Evolutionary conservation across 1,140 invertebrate species (phyloP).

Genomic region (Druon quercuslanigerum): DNA sequence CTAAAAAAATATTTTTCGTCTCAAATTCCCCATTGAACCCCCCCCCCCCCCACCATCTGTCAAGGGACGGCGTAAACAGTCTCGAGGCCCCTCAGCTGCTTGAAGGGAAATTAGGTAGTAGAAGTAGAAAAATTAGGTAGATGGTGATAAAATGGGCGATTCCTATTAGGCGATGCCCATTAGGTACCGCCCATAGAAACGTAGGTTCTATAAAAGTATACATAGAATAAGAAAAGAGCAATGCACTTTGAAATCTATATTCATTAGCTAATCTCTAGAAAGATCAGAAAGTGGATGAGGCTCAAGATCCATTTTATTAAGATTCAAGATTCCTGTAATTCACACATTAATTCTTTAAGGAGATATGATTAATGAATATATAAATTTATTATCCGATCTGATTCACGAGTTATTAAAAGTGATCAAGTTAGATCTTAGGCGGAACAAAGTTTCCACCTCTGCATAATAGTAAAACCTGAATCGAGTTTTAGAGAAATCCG

Average conservation of each 20-base stretch:
- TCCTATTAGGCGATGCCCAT: too few relatives aligned
- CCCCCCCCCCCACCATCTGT: too few relatives aligned
- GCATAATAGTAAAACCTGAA: too few relatives aligned
- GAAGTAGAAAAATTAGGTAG: too few relatives aligned
- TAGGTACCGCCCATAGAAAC: not conserved
- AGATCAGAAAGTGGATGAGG: slow-evolving; percentile 7
- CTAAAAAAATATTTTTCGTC: too few relatives aligned
- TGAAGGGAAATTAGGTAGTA: too few relatives aligned
- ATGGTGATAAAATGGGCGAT: too few relatives aligned
- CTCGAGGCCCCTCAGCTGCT: too few relatives aligned
- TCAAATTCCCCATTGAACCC: too few relatives aligned
- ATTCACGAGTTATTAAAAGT: slow-evolving; percentile 3
- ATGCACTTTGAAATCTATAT: slow-evolving; percentile 15
- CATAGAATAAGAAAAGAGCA: not conserved
- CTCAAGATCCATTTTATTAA: not conserved
- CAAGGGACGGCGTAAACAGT: too few relatives aligned
- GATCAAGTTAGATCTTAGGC: not conserved
- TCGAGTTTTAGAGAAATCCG: not conserved
- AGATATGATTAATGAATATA: slow-evolving; percentile 1
- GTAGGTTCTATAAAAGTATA: not conserved
- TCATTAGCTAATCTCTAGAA: slow-evolving; percentile 3
- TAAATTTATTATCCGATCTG: slow-evolving; percentile 14
- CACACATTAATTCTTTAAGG: not conserved
- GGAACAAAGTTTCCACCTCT: not conserved
- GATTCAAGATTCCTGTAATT: not conserved